These are phyloP conservation scores for Macroglossus sobrinus DNA, from an alignment of 2,113 vertebrate genomes.

Conservation along the genomic window DNA sequence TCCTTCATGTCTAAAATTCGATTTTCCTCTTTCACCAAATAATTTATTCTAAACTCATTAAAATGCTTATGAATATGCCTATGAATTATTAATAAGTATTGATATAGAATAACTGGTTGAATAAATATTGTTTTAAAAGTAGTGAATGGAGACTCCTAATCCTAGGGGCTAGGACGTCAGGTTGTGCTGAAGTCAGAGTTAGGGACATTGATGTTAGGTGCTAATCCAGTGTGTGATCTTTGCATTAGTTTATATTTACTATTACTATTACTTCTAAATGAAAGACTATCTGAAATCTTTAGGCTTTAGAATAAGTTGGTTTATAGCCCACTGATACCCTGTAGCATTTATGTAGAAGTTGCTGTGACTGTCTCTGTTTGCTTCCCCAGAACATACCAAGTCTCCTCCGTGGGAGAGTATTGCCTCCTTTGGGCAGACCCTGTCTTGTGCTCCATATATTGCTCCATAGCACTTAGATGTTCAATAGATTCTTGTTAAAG, in stretches of 20 bases:
- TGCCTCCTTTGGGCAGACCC: neutral
- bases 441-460: neutral
- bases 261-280: neutral
- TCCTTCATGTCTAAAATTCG: neutral
- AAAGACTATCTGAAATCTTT: neutral
- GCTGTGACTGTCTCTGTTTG: neutral
- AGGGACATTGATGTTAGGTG: neutral
- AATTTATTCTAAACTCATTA: neutral
- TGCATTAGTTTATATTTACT: neutral
- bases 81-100: neutral
- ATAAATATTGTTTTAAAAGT: neutral
- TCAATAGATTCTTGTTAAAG: constrained; percentile 52
- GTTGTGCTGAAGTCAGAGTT: neutral
- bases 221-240: neutral
- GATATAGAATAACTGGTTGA: neutral
- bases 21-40: neutral
- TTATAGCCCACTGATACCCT: neutral
- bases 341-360: neutral
- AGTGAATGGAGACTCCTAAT: neutral
- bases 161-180: neutral
- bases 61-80: neutral
- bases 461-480: neutral
- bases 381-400: neutral
- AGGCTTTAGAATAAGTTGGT: neutral
- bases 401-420: neutral